A percentile compares a stretch with the other conserved stretches of the same genome.
Conservation (phyloP, 2,888 invertebrate genomes). For the Chrysolina americana region DNA sequence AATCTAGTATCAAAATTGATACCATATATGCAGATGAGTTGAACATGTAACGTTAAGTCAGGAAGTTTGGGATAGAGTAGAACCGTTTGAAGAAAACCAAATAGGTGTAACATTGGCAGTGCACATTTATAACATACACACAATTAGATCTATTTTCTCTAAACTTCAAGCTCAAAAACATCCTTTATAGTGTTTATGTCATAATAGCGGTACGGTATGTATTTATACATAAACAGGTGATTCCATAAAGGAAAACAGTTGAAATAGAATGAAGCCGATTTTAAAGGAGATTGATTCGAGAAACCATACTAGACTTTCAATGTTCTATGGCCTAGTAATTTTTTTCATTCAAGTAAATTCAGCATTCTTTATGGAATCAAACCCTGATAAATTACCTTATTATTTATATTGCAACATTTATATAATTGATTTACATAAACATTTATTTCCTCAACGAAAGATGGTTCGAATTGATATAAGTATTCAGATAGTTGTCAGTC, state of each 20-base stretch:
- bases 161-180: conserved; percentile 39
- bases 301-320: too few relatives aligned
- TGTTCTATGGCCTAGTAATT: too few relatives aligned
- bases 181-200: conserved; percentile 27
- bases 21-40: too few relatives aligned
- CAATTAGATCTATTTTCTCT: conserved; percentile 33
- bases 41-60: neutral
- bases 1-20: too few relatives aligned
- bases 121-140: conserved; percentile 39
- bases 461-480: conserved; percentile 7
- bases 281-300: too few relatives aligned
- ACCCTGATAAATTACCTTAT: neutral
- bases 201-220: conserved; percentile 25
- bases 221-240: conserved; percentile 12
- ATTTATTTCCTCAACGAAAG: conserved; percentile 27
- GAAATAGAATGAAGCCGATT: too few relatives aligned
- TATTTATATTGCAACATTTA: conserved; percentile 42
- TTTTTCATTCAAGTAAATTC: too few relatives aligned
- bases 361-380: neutral
- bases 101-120: conserved; percentile 36
- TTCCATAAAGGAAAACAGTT: neutral
- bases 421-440: conserved; percentile 37
- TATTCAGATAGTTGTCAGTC: conserved; percentile 33
- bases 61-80: neutral
- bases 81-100: conserved; percentile 3